A percentile compares a stretch with the other conserved stretches of the same genome.
Evolutionary conservation across 30 jellyfish, hydroid and myxozoan species (phyloP).

Genomic region (Rhopilema esculentum): DNA sequence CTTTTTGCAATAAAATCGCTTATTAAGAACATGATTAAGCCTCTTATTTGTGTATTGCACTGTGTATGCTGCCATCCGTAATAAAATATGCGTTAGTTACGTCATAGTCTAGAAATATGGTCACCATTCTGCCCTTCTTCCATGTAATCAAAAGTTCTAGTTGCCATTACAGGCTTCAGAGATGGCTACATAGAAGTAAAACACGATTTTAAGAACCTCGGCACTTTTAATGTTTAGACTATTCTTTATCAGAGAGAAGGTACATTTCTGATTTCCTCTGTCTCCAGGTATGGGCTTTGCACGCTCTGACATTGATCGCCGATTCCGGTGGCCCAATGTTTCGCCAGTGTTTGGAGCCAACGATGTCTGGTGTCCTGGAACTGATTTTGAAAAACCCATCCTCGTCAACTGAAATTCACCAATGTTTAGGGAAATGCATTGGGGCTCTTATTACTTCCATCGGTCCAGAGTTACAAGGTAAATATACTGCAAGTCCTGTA

Average conservation of each 20-base stretch:
- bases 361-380: conserved; percentile 75
- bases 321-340: conserved; percentile 99
- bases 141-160: no score
- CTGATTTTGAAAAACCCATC: conserved; percentile 89
- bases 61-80: no score
- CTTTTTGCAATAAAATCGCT: no score
- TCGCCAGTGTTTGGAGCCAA: conserved; percentile 90
- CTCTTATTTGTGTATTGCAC: no score
- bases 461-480: conserved; percentile 99
- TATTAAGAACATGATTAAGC: no score
- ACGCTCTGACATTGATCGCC: conserved; percentile 92
- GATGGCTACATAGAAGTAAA: no score
- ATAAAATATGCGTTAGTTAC: no score
- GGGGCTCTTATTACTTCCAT: conserved; percentile 95
- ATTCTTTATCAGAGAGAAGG: background rate
- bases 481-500: background rate
- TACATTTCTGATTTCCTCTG: background rate
- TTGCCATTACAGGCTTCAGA: no score
- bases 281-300: conserved; percentile 94
- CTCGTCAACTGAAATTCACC: conserved; percentile 91
- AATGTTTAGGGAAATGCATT: conserved; percentile 96
- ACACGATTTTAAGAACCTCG: background rate
- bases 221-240: background rate
- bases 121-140: no score
- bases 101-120: no score